These are phyloP conservation scores for Ornithorhynchus anatinus DNA, from an alignment of 2,113 vertebrate genomes.

Conservation along the genomic window DNA sequence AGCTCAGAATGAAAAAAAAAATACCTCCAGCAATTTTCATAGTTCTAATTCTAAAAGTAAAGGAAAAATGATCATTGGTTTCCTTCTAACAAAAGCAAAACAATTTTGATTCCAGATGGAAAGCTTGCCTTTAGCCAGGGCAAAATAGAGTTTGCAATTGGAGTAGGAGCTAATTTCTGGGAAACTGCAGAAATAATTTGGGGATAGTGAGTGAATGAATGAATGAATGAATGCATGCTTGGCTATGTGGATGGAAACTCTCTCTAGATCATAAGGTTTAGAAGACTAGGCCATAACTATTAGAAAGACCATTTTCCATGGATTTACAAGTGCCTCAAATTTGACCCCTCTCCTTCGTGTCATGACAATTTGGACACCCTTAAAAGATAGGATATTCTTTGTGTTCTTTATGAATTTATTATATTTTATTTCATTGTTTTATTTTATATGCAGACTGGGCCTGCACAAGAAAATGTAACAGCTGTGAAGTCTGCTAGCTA, in stretches of 20 bases:
- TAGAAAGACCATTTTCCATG: neutral
- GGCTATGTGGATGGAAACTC: no score
- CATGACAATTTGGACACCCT: neutral
- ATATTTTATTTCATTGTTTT: no score
- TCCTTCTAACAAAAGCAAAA: slow-evolving; percentile 21
- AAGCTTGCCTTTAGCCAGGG: neutral
- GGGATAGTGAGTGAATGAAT: no score
- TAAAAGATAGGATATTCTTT: neutral
- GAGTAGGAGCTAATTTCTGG: neutral
- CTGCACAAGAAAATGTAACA: no score
- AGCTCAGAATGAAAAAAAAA: neutral
- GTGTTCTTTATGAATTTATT: no score
- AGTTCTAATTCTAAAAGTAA: neutral
- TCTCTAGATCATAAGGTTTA: no score
- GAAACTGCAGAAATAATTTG: neutral
- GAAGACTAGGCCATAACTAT: neutral
- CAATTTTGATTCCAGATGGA: slow-evolving; percentile 16
- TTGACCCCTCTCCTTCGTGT: neutral
- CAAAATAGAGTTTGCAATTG: neutral
- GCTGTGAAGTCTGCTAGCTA: no score
- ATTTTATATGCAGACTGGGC: no score
- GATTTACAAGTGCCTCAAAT: neutral
- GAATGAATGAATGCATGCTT: no score
- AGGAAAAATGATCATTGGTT: neutral
- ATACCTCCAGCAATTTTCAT: neutral